Evolutionary conservation across 2,113 vertebrate genomes (phyloP).

Genomic region (Barnardius zonarius): DNA sequence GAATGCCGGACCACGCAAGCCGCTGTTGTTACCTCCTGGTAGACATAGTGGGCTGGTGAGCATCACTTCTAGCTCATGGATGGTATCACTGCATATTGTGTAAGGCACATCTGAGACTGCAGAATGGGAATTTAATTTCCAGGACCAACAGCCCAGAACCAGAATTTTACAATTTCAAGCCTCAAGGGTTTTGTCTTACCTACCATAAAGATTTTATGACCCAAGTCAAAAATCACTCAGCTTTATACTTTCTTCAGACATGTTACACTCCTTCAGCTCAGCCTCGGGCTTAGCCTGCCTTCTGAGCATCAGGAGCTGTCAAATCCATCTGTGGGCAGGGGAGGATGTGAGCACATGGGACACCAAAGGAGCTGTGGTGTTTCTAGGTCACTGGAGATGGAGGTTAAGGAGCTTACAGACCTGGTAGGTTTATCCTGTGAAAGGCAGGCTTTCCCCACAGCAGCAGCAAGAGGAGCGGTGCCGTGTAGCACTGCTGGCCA

Average conservation of each 20-base stretch:
- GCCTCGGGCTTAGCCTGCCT: slow-evolving; percentile 2
- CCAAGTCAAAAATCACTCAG: background rate
- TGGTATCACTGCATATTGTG: background rate
- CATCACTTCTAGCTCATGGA: background rate
- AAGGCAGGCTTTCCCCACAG: background rate
- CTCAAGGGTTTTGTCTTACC: background rate
- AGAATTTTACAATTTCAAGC: background rate
- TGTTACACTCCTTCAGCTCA: background rate
- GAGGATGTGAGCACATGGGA: background rate
- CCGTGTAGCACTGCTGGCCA: background rate
- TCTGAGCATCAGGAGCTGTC: background rate
- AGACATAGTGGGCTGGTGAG: background rate
- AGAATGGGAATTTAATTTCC: background rate
- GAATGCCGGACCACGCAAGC: background rate
- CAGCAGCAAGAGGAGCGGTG: background rate
- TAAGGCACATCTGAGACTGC: background rate
- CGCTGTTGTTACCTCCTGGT: background rate
- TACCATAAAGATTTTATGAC: slow-evolving; percentile 43
- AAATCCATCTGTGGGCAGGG: background rate
- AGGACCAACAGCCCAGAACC: background rate
- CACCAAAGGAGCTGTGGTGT: background rate
- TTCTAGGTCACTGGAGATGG: background rate
- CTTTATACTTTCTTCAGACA: background rate
- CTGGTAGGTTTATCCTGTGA: background rate
- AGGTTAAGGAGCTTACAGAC: background rate